A percentile compares a stretch with the other conserved stretches of the same genome.
Evolutionary conservation across 2,888 invertebrate species (phyloP).

Genomic region (Yponomeuta evonymella): DNA sequence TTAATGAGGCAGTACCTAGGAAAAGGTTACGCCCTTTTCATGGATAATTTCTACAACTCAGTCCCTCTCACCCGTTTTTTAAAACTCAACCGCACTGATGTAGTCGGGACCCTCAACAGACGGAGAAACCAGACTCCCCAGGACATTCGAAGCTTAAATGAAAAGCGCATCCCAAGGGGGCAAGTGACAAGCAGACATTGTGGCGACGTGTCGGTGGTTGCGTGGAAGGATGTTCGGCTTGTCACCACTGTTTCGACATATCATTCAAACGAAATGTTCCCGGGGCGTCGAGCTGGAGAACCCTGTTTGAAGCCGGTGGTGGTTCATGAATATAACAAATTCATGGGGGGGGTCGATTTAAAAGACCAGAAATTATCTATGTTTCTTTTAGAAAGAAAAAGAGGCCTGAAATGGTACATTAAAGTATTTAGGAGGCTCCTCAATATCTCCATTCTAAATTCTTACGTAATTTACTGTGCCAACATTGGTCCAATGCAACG

Average conservation of each 20-base stretch:
- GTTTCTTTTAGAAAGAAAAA: no score
- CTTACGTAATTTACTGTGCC: no score
- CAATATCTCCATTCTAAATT: no score
- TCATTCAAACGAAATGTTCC: constrained; percentile 11
- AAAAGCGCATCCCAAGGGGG: neutral
- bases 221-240: constrained; percentile 19
- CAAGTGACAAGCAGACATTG: constrained; percentile 8
- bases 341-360: no score
- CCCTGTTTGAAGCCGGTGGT: constrained; percentile 9
- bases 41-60: constrained; percentile 16
- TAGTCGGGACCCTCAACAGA: constrained; percentile 15
- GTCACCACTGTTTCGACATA: constrained; percentile 20
- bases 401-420: no score
- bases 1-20: constrained; percentile 18
- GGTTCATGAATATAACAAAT: constrained; percentile 15
- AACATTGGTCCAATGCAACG: no score
- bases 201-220: constrained; percentile 18
- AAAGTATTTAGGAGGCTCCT: no score
- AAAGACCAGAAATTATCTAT: no score
- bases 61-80: constrained; percentile 5
- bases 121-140: constrained; percentile 11
- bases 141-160: constrained; percentile 7
- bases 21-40: no score
- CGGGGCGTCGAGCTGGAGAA: constrained; percentile 8
- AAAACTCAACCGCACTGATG: constrained; percentile 10